phyloP scores from a whole-genome alignment of 2,797 vertebrate genomes.

The Pelodytes ibericus region DNA sequence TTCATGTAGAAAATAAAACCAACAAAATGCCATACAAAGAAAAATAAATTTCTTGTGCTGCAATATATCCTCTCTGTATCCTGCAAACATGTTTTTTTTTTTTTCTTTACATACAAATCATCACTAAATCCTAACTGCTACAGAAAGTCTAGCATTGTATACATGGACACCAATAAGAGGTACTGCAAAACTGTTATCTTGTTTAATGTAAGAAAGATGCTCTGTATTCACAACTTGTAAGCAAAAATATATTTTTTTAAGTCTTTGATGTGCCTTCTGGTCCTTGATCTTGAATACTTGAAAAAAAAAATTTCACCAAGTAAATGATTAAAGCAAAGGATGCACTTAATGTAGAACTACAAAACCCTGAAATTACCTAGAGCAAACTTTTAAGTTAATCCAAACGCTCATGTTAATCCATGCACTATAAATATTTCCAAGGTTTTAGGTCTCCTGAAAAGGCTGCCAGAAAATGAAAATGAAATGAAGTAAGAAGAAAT shows the following conservation, averaged over 20 bases:
- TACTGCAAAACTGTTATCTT: background rate
- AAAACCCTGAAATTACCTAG: slow-evolving; percentile 61
- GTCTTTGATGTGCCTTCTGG: slow-evolving; percentile 40
- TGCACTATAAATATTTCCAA: slow-evolving; percentile 41
- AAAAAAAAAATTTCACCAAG: slow-evolving; percentile 54
- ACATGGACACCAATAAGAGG: background rate
- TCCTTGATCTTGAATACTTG: slow-evolving; percentile 53
- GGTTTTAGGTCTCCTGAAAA: slow-evolving; percentile 28
- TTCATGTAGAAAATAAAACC: no score
- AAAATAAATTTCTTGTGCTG: background rate
- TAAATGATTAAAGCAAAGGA: slow-evolving; percentile 56
- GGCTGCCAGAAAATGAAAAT: background rate
- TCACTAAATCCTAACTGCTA: no score
- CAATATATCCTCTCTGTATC: no score
- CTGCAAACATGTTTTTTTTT: no score
- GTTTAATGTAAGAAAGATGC: slow-evolving; percentile 12
- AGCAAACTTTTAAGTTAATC: slow-evolving; percentile 54
- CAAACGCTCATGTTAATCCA: slow-evolving; percentile 52
- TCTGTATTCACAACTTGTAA: slow-evolving; percentile 6
- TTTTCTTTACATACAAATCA: no score
- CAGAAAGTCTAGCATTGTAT: no score
- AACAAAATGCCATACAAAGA: background rate
- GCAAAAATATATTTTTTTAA: slow-evolving; percentile 54
- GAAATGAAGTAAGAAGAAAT: background rate
- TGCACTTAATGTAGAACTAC: slow-evolving; percentile 56